phyloP scores from a whole-genome alignment of 2,797 vertebrate species.

The Steatocranus sp. region DNA sequence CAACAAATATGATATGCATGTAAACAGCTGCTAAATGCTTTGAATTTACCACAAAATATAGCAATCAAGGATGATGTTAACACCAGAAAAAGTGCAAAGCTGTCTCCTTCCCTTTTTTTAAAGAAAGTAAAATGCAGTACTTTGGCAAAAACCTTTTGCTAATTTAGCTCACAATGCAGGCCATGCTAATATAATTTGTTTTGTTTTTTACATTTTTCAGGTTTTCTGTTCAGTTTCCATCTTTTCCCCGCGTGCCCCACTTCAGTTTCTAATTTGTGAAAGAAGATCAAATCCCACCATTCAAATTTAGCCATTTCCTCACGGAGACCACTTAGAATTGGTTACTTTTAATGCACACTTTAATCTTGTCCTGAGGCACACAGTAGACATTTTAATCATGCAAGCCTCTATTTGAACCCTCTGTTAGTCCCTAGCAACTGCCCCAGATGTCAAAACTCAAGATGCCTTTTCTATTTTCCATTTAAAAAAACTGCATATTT shows the following conservation, averaged over 20 bases:
- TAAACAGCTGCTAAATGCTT: not conserved
- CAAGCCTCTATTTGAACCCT: not conserved
- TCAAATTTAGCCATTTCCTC: not conserved
- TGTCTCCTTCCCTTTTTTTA: not conserved
- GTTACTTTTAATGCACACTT: constrained; percentile 7
- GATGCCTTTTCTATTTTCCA: not conserved
- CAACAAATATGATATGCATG: not conserved
- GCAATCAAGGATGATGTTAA: not conserved
- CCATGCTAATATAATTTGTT: not conserved
- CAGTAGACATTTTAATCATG: not conserved
- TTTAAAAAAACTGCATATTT: not conserved
- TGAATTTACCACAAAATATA: not conserved
- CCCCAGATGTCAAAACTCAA: not conserved
- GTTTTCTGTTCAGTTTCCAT: not conserved
- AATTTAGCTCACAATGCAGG: not conserved
- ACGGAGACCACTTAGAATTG: not conserved
- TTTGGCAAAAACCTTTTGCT: not conserved
- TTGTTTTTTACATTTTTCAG: not conserved
- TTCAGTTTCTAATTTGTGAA: not conserved
- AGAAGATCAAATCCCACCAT: constrained; percentile 6
- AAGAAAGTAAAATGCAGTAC: not conserved
- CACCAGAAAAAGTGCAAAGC: not conserved
- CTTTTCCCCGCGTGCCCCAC: not conserved
- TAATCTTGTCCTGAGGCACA: not conserved
- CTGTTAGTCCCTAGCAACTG: not conserved